Conservation (phyloP, 2,888 invertebrate species). For the Tetranychus piercei region DNA sequence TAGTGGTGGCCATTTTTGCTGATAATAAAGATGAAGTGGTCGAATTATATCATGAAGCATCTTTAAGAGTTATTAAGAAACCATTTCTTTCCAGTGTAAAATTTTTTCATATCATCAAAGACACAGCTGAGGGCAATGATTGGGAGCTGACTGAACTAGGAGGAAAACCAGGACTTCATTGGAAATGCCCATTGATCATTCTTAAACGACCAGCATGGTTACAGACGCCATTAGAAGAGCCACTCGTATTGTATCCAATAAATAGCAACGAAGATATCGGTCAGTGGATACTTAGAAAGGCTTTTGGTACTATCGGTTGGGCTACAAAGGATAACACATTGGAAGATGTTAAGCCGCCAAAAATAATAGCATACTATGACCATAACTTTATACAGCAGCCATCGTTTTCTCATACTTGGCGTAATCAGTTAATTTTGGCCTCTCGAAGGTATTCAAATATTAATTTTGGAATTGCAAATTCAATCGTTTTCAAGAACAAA, state of each 20-base stretch:
- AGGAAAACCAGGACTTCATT: neutral
- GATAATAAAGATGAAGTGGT: neutral
- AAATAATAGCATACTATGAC: conserved; percentile 9
- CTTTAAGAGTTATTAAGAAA: neutral
- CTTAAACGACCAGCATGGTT: neutral
- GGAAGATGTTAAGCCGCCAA: neutral
- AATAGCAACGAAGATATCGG: neutral
- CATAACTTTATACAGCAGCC: neutral
- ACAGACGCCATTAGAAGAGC: neutral
- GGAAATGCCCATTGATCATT: neutral
- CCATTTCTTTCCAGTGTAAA: neutral
- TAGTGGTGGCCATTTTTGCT: neutral
- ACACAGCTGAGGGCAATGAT: neutral
- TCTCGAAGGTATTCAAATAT: too few relatives aligned
- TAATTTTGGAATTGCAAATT: too few relatives aligned
- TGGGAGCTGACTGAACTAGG: neutral
- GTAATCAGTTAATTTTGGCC: neutral
- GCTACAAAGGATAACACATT: neutral
- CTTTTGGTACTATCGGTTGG: conserved; percentile 5
- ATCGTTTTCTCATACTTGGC: neutral
- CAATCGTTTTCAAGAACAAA: neutral
- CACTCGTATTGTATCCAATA: neutral
- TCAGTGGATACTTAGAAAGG: conserved; percentile 7
- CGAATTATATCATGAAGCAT: neutral
- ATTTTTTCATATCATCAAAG: conserved; percentile 6